Base-by-base conservation (phyloP, 2,888 invertebrate genomes). In the Myopa testacea region DNA sequence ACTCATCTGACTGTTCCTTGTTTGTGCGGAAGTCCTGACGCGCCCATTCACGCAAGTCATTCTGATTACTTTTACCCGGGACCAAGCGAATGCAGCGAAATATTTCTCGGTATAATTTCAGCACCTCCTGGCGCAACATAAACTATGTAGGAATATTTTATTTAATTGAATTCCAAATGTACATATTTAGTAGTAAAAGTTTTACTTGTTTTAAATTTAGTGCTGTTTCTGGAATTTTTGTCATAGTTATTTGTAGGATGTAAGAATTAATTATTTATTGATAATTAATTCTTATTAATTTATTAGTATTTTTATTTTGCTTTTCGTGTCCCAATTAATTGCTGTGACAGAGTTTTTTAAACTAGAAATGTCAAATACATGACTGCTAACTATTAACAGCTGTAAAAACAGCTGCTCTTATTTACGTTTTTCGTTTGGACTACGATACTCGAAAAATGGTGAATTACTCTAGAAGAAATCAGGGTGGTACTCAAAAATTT, bases 101-200 rank as follows among this genome's bases (percentile, higher is more conserved):
- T 79, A 96, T 93, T 80, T 93, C 92, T 81, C 94, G 90, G 84
- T 96, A 96, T 0, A 96, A 88, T 83, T 93, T 93, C 34, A 95
- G 87, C 0, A 95, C 95, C 89, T 96, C 93, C 89, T 94, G 93
- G 14, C 95, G 92, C 50, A 95, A 87, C 88, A 96, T 92, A 87
- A 96, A 96, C 96, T 96, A 88, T 16, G 88, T 40, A 92, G 92
- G 3, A 45, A 38, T 12, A 37, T 19, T 63, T 63, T 70, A 76
- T 63, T 14, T 67, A 38, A 68, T 19, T 6, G 14, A 10, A 37
- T 63, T 6, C 34, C 19, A 0, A 58, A 34, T 69, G 45, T 10
- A 38, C 6, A 85, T 74, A 26, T 65, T 16, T 16, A 38, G 2
- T 7, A n/a, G 4, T 26, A 62, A 26, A 26, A 6, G 0, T 7